Conservation (phyloP, 2,888 invertebrate genomes). For the Boloria selene region DNA sequence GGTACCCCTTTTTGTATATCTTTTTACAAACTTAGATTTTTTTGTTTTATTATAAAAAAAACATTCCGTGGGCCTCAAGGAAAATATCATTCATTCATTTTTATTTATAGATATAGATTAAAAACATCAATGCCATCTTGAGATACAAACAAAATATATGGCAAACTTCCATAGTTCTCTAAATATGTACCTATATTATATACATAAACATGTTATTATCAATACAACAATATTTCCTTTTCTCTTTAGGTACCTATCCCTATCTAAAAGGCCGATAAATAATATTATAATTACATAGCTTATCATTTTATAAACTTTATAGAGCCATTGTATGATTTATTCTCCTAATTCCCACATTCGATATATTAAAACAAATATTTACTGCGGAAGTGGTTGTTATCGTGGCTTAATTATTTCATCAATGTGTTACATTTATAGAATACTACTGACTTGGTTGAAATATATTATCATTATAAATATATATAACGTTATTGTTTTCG, state of each 20-base stretch:
- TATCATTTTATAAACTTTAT: slow-evolving; percentile 28
- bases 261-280: background rate
- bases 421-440: slow-evolving; percentile 6
- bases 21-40: too few relatives aligned
- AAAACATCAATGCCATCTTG: too few relatives aligned
- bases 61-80: too few relatives aligned
- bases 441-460: background rate
- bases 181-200: background rate
- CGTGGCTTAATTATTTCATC: slow-evolving; percentile 29
- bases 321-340: slow-evolving; percentile 41
- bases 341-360: slow-evolving; percentile 61
- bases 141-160: too few relatives aligned
- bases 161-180: too few relatives aligned
- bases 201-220: background rate
- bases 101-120: too few relatives aligned
- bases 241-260: background rate
- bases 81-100: too few relatives aligned
- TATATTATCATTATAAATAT: background rate
- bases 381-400: slow-evolving; percentile 52
- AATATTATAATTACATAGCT: slow-evolving; percentile 3
- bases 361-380: slow-evolving; percentile 57
- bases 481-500: background rate
- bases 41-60: too few relatives aligned
- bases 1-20: too few relatives aligned
- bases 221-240: too few relatives aligned